Evolutionary conservation across 2,888 invertebrate species (phyloP).

Genomic region (Protophormia terraenovae): DNA sequence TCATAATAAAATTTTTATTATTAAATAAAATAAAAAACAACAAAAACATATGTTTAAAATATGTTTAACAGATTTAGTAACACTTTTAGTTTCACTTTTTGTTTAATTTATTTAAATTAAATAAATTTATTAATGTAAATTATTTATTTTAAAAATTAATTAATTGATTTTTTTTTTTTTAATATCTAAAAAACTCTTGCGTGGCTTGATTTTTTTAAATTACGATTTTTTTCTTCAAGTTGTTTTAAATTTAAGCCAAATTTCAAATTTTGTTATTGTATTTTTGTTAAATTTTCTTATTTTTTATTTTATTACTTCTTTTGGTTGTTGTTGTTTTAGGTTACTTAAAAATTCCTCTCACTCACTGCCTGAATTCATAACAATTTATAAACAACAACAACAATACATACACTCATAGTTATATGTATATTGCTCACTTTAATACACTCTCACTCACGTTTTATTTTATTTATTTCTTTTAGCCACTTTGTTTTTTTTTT

Average conservation of each 20-base stretch:
- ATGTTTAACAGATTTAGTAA: conserved; percentile 33
- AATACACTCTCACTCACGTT: conserved; percentile 27
- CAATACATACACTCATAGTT: neutral
- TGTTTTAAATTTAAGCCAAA: conserved; percentile 48
- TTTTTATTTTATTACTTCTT: conserved; percentile 10
- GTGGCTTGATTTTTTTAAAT: conserved; percentile 41
- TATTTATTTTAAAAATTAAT: neutral
- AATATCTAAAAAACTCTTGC: conserved; percentile 14
- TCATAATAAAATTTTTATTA: neutral
- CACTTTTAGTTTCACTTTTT: conserved; percentile 58
- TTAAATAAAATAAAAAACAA: conserved; percentile 30
- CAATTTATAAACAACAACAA: neutral
- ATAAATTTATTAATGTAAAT: neutral
- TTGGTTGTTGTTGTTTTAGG: conserved; percentile 43
- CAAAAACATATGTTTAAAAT: neutral
- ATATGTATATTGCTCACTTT: conserved; percentile 2
- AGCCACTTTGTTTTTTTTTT: conserved; percentile 41
- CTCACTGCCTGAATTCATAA: neutral
- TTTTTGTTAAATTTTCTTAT: neutral
- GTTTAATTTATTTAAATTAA: neutral
- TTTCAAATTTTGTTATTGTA: conserved; percentile 19
- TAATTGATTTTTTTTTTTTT: conserved; percentile 9
- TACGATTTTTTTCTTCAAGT: neutral
- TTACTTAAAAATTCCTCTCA: conserved; percentile 63
- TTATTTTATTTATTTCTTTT: conserved; percentile 9